Evolutionary conservation across 2,888 invertebrate genomes (phyloP), one percentile per base, ranked within the genome.

Genomic region (Calliphora vomitoria): DNA sequence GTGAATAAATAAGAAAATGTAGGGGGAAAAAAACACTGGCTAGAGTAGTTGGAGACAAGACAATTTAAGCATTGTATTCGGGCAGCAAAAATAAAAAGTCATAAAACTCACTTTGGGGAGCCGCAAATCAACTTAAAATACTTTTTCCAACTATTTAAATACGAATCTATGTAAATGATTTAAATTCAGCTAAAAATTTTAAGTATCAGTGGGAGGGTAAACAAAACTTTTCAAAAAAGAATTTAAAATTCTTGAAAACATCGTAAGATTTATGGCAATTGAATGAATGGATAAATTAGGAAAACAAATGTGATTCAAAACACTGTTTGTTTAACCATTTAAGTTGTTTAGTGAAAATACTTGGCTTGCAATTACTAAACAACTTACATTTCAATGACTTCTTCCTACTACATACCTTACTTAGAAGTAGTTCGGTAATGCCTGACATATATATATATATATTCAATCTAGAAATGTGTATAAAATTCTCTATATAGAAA

Each of bases 101-200:
- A 81, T 85, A 71, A 85, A 85, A 81, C n/a, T 71, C 18, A 38
- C 85, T 69, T 81, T 81, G 62, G 85, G 85, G 85, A 85, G 81
- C 85, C 76, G 75, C 85, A 85, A 85, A 85, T 81, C 81, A 85
- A 85, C 81, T 85, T 75, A 15, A 74, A 68, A 74, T 60, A 85
- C 38, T 62, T 71, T 71, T 81, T 35, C 41, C 53, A 81, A 81
- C 69, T 64, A 85, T 71, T 81, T 81, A 47, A 81, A 62, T 55
- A 64, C 44, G 20, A 68, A 58, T 79, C 69, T 47, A 60, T 31
- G 47, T 69, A 47, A 13, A 66, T 44, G 35, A 58, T 74, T 74
- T 60, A 47, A 60, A 44, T 15, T 18, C 41, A 3, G 13, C 0
- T 2, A 20, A 41, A 41, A 38, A 8, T 0, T 10, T 35, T 20